These are phyloP conservation scores for Eucera pruinosa DNA, from an alignment of 2,888 invertebrate genomes.

Conservation along the genomic window DNA sequence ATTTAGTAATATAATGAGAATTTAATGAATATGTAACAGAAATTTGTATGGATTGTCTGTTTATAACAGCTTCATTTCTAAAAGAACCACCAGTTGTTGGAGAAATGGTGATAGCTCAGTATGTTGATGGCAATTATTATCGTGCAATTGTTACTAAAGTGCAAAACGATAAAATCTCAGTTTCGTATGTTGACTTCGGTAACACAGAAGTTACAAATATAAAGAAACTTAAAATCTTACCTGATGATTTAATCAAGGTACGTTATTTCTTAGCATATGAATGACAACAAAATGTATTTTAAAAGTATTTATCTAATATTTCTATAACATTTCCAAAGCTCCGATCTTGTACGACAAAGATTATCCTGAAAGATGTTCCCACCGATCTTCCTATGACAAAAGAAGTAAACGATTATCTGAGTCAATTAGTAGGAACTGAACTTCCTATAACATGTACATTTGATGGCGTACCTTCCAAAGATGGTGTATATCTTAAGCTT, in stretches of 20 bases:
- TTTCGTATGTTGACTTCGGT: conserved; percentile 81
- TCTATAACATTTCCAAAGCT: conserved; percentile 48
- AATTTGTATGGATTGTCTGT: not conserved
- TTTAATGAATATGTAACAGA: too few species aligned
- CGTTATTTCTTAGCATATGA: conserved; percentile 10
- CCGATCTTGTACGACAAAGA: conserved; percentile 63
- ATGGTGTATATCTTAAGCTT: conserved; percentile 71
- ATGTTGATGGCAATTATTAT: conserved; percentile 78
- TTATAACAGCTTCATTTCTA: conserved; percentile 68
- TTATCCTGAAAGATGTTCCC: conserved; percentile 74
- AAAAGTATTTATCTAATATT: not conserved
- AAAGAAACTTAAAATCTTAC: conserved; percentile 69
- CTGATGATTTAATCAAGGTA: conserved; percentile 75
- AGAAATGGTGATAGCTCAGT: conserved; percentile 78
- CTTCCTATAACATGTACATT: conserved; percentile 71
- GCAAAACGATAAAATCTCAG: conserved; percentile 55
- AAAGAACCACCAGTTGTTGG: conserved; percentile 70
- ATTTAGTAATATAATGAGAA: conserved; percentile 6
- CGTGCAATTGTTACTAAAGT: conserved; percentile 77
- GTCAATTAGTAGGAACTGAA: conserved; percentile 66
- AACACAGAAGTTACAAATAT: conserved; percentile 72
- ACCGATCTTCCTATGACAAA: conserved; percentile 72
- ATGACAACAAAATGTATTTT: not conserved
- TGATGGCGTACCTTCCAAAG: conserved; percentile 63
- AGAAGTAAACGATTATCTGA: conserved; percentile 72